Evolutionary conservation across 2,888 invertebrate species (phyloP), one percentile per base, ranked within the genome.

Genomic region (Drosophila silvestris): DNA sequence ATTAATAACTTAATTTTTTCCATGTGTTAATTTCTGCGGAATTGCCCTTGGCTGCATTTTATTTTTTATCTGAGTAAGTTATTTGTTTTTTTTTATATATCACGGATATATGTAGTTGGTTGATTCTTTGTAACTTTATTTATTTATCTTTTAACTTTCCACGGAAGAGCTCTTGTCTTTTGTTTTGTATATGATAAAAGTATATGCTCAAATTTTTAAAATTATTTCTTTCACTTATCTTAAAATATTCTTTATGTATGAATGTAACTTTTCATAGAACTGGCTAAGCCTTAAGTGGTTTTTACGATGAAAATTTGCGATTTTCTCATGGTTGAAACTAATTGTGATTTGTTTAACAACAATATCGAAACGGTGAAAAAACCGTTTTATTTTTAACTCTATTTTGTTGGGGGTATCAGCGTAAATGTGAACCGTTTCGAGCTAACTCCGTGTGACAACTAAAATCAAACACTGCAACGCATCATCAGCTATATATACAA

Each of bases 401-500:
- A 47, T 37, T 2, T 22, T 44, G 44, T 63, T 64, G 65, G 41
- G 19, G 26, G 50, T 3, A 26, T 9, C 32, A 39, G 44, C 32
- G 54, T 30, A 52, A 60, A 26, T 37, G 53, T 56, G 64, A 76
- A 87, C 91, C 70, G 81, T 67, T 73, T 77, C 61, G 77, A 58
- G 58, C 74, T 69, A 83, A 74, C 50, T 75, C 67, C 73, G 58
- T 53, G 64, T 71, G 74, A 77, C 79, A 83, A 91, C 91, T 91
- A 78, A 89, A 32, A 59, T 41, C 50, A 65, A 72, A 59, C 56
- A 70, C 37, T 39, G 69, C 58, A 33, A n/a, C 54, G 39, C 57
- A 68, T 58, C 58, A 69, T 1, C 37, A 68, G 58, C 58, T 62
- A 66, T 28, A 50, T 26, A 58, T 33, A 39, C 30, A n/a, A 16